Percentiles rank a stretch among this genome's conserved stretches.
Conservation (phyloP, 2,113 vertebrate species). For the Trochalopteron elliotii region DNA sequence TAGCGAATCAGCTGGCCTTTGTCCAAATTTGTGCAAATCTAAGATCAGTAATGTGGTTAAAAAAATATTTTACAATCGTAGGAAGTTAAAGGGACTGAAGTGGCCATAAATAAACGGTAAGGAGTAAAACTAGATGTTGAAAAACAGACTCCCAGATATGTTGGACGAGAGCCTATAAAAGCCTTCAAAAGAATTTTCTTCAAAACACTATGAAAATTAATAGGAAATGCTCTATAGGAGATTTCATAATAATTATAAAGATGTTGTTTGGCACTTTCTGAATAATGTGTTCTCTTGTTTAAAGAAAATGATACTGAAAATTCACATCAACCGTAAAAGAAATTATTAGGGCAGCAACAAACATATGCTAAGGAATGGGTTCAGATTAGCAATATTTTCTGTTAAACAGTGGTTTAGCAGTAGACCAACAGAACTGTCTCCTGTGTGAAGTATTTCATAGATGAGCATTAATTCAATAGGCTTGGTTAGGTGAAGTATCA, state of each 20-base stretch:
- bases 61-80: not conserved
- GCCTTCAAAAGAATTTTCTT: slow-evolving; percentile 45
- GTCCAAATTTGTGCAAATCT: not conserved
- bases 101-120: not conserved
- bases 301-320: not conserved
- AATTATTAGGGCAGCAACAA: not conserved
- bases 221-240: slow-evolving; percentile 25
- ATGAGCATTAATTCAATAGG: not conserved
- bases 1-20: not conserved
- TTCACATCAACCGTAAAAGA: not conserved
- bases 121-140: slow-evolving; percentile 41
- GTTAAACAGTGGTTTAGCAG: not conserved
- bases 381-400: not conserved
- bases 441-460: not conserved
- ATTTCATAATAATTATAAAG: slow-evolving; percentile 22
- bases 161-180: slow-evolving; percentile 51
- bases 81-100: not conserved
- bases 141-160: slow-evolving; percentile 43
- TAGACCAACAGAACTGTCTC: not conserved
- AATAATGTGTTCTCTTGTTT: not conserved
- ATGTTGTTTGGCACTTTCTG: not conserved
- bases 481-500: not conserved
- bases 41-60: not conserved
- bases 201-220: slow-evolving; percentile 46
- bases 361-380: not conserved